phyloP scores from a whole-genome alignment of 1,140 invertebrate genomes.

The Bombus breviceps region DNA sequence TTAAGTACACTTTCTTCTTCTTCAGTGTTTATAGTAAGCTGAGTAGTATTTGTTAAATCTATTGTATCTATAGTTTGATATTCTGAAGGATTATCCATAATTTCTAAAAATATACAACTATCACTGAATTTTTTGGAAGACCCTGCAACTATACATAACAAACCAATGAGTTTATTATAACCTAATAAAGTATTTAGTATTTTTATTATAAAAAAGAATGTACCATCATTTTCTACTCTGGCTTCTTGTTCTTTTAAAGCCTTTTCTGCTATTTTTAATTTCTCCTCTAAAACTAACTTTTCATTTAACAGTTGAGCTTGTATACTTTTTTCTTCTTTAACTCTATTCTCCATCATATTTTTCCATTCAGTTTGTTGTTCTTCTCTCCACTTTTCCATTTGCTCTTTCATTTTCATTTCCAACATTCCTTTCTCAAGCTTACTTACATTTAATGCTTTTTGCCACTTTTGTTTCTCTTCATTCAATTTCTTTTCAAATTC shows the following conservation, averaged over 20 bases:
- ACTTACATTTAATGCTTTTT: slow-evolving; percentile 80
- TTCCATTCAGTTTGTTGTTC: slow-evolving; percentile 75
- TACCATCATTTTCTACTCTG: slow-evolving; percentile 59
- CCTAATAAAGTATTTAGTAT: not conserved
- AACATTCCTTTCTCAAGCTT: slow-evolving; percentile 80
- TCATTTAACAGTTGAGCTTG: slow-evolving; percentile 80
- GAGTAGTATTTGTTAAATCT: slow-evolving; percentile 76
- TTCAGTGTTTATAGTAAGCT: slow-evolving; percentile 45
- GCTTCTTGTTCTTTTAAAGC: slow-evolving; percentile 80
- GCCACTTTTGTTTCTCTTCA: slow-evolving; percentile 81
- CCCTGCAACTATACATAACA: slow-evolving; percentile 28
- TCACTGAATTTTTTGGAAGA: slow-evolving; percentile 5
- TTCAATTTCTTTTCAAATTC: slow-evolving; percentile 82
- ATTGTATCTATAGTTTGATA: slow-evolving; percentile 79
- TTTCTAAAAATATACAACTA: slow-evolving; percentile 64
- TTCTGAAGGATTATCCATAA: slow-evolving; percentile 67
- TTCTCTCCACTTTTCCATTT: slow-evolving; percentile 81
- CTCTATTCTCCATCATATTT: slow-evolving; percentile 76
- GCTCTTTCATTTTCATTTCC: slow-evolving; percentile 79
- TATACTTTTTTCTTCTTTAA: slow-evolving; percentile 81
- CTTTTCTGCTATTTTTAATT: slow-evolving; percentile 81
- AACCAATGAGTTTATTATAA: slow-evolving; percentile 5
- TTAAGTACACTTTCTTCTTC: slow-evolving; percentile 82
- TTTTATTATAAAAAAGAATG: not conserved
- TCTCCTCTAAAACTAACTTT: slow-evolving; percentile 73